phyloP scores from a whole-genome alignment of 2,113 vertebrate genomes.

The Cisticola juncidis region DNA sequence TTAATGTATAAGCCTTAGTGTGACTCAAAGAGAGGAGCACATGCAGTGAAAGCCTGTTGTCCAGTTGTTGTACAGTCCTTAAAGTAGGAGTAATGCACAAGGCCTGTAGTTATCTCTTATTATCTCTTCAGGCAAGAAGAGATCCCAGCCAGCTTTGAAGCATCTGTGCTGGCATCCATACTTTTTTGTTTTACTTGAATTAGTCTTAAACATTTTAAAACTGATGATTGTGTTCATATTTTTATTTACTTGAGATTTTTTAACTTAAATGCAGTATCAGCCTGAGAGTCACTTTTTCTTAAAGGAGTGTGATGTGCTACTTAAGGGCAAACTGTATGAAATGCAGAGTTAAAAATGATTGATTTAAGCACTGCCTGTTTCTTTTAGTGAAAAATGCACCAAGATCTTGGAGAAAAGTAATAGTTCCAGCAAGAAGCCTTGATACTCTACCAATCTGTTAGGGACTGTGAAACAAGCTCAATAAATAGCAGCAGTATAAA shows the following conservation, averaged over 20 bases:
- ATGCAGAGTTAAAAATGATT: neutral
- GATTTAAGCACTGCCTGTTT: slow-evolving; percentile 23
- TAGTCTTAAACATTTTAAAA: neutral
- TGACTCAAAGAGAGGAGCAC: neutral
- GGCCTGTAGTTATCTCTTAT: neutral
- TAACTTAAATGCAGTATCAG: neutral
- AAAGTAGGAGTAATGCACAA: neutral
- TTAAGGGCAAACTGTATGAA: slow-evolving; percentile 4
- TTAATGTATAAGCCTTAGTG: neutral
- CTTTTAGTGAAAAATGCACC: slow-evolving; percentile 39
- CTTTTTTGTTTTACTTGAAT: neutral
- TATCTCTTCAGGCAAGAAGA: neutral
- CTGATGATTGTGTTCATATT: neutral
- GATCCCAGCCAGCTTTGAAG: neutral
- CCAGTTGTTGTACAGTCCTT: neutral
- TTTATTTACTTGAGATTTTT: neutral
- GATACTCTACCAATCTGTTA: slow-evolving; percentile 5
- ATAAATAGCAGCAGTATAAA: slow-evolving; percentile 64
- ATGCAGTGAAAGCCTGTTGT: neutral
- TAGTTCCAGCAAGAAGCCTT: slow-evolving; percentile 29
- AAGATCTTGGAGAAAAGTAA: slow-evolving; percentile 34
- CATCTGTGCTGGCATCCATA: neutral
- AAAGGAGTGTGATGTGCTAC: neutral
- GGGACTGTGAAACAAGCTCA: slow-evolving; percentile 31
- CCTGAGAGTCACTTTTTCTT: neutral